These are phyloP conservation scores for Branchinecta lynchi DNA, from an alignment of 1,140 invertebrate genomes.

Conservation along the genomic window DNA sequence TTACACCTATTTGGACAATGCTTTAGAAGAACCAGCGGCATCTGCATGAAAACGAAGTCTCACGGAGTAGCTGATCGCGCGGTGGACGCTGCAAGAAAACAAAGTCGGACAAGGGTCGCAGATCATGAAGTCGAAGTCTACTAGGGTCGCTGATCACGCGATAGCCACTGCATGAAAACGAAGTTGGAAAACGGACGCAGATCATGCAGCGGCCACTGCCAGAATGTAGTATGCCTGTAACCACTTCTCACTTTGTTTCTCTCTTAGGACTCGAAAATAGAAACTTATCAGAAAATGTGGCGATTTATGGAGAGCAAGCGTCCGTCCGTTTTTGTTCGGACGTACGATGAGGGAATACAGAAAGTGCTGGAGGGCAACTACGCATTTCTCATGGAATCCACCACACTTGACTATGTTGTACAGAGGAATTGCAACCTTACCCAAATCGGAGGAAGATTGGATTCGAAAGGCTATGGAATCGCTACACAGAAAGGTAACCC, in stretches of 20 bases:
- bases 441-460: slow-evolving; percentile 76
- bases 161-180: too few species aligned
- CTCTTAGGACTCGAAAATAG: slow-evolving; percentile 78
- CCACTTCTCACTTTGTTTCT: slow-evolving; percentile 10
- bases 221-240: too few species aligned
- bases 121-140: too few species aligned
- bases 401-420: slow-evolving; percentile 88
- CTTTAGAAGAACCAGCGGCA: too few species aligned
- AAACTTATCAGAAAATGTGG: slow-evolving; percentile 96
- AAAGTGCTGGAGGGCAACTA: slow-evolving; percentile 77
- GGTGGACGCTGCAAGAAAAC: too few species aligned
- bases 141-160: too few species aligned
- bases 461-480: slow-evolving; percentile 50
- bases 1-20: too few species aligned
- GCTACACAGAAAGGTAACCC: slow-evolving; percentile 36
- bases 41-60: too few species aligned
- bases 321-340: slow-evolving; percentile 66
- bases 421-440: slow-evolving; percentile 94
- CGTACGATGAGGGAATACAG: slow-evolving; percentile 74
- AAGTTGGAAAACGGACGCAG: too few species aligned
- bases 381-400: slow-evolving; percentile 96
- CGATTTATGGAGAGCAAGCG: slow-evolving; percentile 71
- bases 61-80: too few species aligned
- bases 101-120: too few species aligned
- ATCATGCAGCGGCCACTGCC: too few species aligned